Percentiles rank a stretch among this genome's conserved stretches.
Evolutionary conservation across 2,797 vertebrate species (phyloP).

Genomic region (Paramormyrops hopkinsi): DNA sequence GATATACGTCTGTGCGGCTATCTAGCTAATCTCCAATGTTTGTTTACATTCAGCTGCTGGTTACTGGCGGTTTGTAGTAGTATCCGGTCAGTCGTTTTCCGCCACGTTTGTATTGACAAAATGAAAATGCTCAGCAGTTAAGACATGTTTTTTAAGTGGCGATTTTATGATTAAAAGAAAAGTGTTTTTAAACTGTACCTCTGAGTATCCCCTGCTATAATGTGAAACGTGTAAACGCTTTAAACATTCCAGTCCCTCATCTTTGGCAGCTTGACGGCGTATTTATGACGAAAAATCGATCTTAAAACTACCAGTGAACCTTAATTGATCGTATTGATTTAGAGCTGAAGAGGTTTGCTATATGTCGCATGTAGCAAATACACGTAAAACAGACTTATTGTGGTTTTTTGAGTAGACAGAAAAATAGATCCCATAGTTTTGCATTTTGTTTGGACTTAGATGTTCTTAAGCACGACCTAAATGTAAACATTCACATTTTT

Average conservation of each 20-base stretch:
- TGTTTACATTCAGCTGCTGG: background rate
- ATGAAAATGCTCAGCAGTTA: background rate
- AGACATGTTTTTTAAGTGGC: background rate
- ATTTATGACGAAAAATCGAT: background rate
- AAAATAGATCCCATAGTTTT: background rate
- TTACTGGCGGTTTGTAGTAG: background rate
- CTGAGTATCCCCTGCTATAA: background rate
- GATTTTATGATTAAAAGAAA: background rate
- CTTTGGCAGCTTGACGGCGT: background rate
- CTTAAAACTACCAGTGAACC: background rate
- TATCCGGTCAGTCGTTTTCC: background rate
- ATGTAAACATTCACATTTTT: background rate
- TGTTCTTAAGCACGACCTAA: background rate
- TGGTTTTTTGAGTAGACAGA: background rate
- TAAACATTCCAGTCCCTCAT: background rate
- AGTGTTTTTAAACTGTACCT: background rate
- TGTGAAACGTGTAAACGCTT: background rate
- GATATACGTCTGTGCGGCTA: background rate
- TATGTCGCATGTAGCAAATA: background rate
- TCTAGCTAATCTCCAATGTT: background rate
- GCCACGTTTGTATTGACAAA: background rate
- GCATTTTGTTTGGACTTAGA: background rate
- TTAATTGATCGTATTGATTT: background rate
- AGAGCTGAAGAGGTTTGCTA: background rate
- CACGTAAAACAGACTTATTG: background rate